These are phyloP conservation scores for Lottia gigantea DNA, from an alignment of 2,888 invertebrate species.

Conservation along the genomic window DNA sequence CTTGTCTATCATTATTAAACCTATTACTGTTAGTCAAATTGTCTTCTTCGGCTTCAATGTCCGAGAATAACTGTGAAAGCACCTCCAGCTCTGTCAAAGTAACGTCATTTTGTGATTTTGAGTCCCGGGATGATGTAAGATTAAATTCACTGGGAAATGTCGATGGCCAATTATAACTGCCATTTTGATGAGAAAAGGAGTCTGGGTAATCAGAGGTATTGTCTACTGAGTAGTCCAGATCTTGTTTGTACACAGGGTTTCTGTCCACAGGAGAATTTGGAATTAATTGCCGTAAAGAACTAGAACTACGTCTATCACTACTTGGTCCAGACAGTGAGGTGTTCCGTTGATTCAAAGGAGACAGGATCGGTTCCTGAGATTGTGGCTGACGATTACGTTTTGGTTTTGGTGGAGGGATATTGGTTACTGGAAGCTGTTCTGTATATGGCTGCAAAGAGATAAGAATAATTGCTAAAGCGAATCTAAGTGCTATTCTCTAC, in stretches of 20 bases:
- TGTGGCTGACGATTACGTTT: not conserved
- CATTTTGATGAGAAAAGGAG: not conserved
- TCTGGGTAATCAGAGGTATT: not conserved
- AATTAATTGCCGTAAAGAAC: not conserved
- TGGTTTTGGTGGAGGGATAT: slow-evolving; percentile 2
- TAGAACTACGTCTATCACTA: not conserved
- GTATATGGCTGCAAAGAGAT: too few relatives aligned
- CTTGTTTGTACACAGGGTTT: not conserved
- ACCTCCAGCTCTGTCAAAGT: not conserved
- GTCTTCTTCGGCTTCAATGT: slow-evolving; percentile 3
- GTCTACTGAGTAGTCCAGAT: not conserved
- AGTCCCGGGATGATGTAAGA: not conserved
- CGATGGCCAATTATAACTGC: not conserved
- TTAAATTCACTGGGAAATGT: too few relatives aligned
- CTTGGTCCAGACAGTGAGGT: too few relatives aligned
- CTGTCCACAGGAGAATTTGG: not conserved
- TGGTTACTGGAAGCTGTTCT: too few relatives aligned
- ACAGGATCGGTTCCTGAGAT: too few relatives aligned
- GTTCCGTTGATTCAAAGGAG: too few relatives aligned
- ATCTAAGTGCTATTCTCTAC: too few relatives aligned
- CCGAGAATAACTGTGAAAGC: not conserved
- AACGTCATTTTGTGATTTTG: not conserved
- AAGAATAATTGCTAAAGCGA: too few relatives aligned
- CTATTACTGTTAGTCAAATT: not conserved
- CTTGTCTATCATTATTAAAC: too few relatives aligned